A percentile compares a stretch with the other conserved stretches of the same genome.
phyloP scores from a whole-genome alignment of 2,113 vertebrate species.

The Sylvietta virens region DNA sequence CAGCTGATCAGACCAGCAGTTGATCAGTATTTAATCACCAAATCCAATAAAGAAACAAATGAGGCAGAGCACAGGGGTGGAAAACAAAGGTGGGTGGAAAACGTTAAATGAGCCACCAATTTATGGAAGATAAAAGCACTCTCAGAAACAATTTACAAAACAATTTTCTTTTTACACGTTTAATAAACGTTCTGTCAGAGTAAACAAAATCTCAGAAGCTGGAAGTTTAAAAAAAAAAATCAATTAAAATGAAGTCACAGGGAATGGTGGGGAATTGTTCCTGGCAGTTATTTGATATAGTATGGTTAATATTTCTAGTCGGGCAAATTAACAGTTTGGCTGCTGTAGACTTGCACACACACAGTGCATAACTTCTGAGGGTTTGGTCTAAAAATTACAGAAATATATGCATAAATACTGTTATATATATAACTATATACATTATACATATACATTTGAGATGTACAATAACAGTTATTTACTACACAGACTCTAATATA shows the following conservation, averaged over 20 bases:
- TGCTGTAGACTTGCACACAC: constrained; percentile 69
- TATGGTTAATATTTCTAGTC: constrained; percentile 90
- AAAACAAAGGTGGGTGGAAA: constrained; percentile 54
- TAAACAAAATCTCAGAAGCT: constrained; percentile 85
- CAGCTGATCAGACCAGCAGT: constrained; percentile 39
- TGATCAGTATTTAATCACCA: constrained; percentile 60
- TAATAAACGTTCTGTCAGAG: constrained; percentile 92
- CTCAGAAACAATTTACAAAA: constrained; percentile 69
- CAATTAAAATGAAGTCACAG: constrained; percentile 96
- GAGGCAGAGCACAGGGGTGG: background rate
- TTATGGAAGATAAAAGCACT: constrained; percentile 59
- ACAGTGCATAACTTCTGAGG: constrained; percentile 59
- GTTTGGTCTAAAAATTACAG: constrained; percentile 66
- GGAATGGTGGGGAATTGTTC: constrained; percentile 85
- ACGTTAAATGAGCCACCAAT: constrained; percentile 41
- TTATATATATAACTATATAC: no score
- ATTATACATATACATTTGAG: background rate
- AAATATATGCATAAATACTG: constrained; percentile 30
- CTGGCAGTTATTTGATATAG: constrained; percentile 96
- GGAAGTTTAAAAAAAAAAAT: constrained; percentile 83
- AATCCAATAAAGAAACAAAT: constrained; percentile 60
- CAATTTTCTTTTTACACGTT: constrained; percentile 79
- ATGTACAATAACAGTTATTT: background rate
- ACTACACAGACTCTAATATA: background rate
- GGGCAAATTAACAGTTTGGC: constrained; percentile 94